phyloP scores from a whole-genome alignment of 1,140 invertebrate species.

The Triops cancriformis region DNA sequence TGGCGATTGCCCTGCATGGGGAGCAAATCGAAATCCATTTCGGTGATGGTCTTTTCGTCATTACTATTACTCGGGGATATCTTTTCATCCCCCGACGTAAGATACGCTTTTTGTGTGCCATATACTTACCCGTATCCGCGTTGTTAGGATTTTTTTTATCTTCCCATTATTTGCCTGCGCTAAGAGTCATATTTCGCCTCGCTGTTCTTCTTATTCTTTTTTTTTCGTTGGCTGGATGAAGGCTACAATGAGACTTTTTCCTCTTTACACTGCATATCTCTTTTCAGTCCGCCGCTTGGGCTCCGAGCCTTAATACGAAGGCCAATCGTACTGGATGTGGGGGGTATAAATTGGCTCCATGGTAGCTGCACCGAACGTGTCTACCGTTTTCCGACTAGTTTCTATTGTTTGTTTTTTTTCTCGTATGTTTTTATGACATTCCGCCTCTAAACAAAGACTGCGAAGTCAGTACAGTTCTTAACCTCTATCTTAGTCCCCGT shows the following conservation, averaged over 20 bases:
- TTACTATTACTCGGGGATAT: neutral
- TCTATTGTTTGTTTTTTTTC: neutral
- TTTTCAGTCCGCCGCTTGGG: neutral
- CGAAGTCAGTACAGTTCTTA: neutral
- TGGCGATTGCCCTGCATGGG: neutral
- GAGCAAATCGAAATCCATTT: slow-evolving; percentile 7
- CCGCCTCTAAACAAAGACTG: neutral
- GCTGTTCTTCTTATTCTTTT: neutral
- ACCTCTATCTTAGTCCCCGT: neutral
- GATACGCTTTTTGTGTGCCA: neutral
- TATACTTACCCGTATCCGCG: neutral
- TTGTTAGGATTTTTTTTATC: neutral
- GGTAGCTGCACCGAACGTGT: neutral
- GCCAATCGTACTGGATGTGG: neutral
- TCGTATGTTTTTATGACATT: neutral
- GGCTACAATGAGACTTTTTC: neutral
- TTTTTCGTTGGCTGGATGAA: neutral
- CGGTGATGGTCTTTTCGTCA: neutral
- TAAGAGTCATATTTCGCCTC: neutral
- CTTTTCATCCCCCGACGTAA: neutral
- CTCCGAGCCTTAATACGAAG: neutral
- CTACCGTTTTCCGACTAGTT: neutral
- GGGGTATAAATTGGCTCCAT: neutral
- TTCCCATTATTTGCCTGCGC: neutral
- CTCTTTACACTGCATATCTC: neutral